Base-by-base conservation (phyloP, 2,888 invertebrate genomes). In the Drosophila anomalata region DNA sequence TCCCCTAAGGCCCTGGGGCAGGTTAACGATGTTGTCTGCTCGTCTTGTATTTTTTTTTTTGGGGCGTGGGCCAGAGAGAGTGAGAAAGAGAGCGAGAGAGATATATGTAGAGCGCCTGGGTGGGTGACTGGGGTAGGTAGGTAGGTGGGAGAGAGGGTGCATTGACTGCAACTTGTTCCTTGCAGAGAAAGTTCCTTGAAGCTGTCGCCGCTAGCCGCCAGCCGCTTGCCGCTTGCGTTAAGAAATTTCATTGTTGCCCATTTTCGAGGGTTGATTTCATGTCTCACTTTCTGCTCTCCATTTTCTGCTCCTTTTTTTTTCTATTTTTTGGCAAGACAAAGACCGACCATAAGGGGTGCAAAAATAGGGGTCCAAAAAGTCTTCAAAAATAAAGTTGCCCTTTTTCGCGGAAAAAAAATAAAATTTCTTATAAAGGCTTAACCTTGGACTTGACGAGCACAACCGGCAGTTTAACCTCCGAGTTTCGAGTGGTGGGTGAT, bases 161-260 rank as follows among this genome's bases (percentile, higher is more conserved):
- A 87, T 79, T 87, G 87, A 87, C 86, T 87, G 85, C 84, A 79
- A 83, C 66, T 67, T 65, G 66, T 67, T 48, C 57, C 29, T 29
- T 6, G 36, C 51, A 48, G 76, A 75, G 72, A 71, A 73, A 73
- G 75, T 75, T 75, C 31, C 69, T 58, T 67, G 59, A 66, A 70
- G 65, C 65, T 65, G 65, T 36, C 51, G 17, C 36, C 22, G 31
- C n/a, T 12, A 17, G 17, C 17, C 17, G 17, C 17, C 17, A 1
- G 31, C 17, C 17, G 17, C 17, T 1, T 1, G 31, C 20, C 22
- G 31, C n/a, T 12, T 54, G 54, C 65, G 75, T 77, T 77, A 73
- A 79, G 77, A 68, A 77, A 83, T 80, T 83, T 67, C 75, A 74
- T 71, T 71, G 74, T 71, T 71, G 74, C 54, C 70, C 70, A 55